These are phyloP conservation scores for Microtus ochrogaster DNA, from an alignment of 2,113 vertebrate species.

Conservation along the genomic window DNA sequence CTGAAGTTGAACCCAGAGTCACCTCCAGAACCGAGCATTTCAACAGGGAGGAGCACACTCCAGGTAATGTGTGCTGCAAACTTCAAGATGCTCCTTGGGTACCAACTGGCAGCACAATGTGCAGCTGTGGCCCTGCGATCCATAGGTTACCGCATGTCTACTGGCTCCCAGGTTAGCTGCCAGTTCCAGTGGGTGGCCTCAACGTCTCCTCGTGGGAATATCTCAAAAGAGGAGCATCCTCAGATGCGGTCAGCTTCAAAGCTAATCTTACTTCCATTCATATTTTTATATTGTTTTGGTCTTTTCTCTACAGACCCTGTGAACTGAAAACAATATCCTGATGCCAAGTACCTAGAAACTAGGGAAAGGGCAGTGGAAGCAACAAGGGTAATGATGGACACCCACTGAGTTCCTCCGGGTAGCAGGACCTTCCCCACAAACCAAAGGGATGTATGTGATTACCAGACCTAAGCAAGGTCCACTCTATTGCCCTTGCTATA, in stretches of 20 bases:
- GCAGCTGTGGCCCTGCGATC: background rate
- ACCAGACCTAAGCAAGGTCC: background rate
- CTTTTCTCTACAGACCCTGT: background rate
- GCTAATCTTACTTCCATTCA: background rate
- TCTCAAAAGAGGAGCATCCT: background rate
- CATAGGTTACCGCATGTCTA: background rate
- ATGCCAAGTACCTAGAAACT: background rate
- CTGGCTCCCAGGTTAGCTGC: background rate
- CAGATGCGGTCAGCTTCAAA: background rate
- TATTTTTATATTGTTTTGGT: background rate
- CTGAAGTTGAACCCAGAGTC: conserved; percentile 33
- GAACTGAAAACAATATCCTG: background rate
- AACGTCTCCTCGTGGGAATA: background rate
- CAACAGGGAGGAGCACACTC: background rate
- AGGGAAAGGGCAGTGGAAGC: background rate
- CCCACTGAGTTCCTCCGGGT: background rate
- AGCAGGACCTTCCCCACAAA: background rate
- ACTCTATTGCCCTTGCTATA: background rate
- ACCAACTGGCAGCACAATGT: background rate
- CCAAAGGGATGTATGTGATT: background rate
- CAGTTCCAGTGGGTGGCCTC: background rate
- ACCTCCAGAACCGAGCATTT: background rate
- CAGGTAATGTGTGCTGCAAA: background rate
- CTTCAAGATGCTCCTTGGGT: background rate
- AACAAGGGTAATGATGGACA: background rate